phyloP scores from a whole-genome alignment of 2,888 invertebrate genomes.

The Brenthis ino region DNA sequence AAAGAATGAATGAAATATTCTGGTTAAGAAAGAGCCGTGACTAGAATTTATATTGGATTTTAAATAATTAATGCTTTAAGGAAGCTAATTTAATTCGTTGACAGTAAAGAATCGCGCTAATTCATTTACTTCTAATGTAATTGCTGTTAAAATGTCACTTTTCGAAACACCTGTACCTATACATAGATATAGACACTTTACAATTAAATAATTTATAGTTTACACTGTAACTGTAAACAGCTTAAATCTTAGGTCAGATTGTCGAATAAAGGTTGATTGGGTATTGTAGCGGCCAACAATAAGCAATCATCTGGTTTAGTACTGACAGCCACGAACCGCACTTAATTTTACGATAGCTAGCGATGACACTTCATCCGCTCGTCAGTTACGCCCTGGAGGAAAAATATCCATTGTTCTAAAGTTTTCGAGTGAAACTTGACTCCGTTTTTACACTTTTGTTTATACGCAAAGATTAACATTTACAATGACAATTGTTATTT shows the following conservation, averaged over 20 bases:
- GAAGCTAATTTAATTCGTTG: conserved; percentile 30
- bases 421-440: conserved; percentile 2
- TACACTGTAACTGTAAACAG: conserved; percentile 34
- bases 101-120: conserved; percentile 21
- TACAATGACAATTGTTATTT: not conserved
- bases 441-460: conserved; percentile 5
- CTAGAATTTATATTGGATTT: conserved; percentile 41
- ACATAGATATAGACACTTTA: not conserved
- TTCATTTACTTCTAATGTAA: conserved; percentile 13
- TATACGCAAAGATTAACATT: not conserved
- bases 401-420: conserved; percentile 26
- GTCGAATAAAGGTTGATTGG: conserved; percentile 66
- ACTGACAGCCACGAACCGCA: conserved; percentile 51
- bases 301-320: conserved; percentile 66
- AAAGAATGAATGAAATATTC: conserved; percentile 62
- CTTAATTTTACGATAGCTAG: conserved; percentile 55
- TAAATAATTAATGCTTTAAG: conserved; percentile 37
- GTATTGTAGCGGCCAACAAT: conserved; percentile 68
- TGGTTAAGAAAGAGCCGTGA: conserved; percentile 48
- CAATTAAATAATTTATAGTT: not conserved
- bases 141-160: not conserved
- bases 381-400: conserved; percentile 35
- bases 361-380: conserved; percentile 40
- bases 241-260: conserved; percentile 51
- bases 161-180: not conserved